phyloP scores from a whole-genome alignment of 1,140 invertebrate species.

The Pygmarrhopalites habei region DNA sequence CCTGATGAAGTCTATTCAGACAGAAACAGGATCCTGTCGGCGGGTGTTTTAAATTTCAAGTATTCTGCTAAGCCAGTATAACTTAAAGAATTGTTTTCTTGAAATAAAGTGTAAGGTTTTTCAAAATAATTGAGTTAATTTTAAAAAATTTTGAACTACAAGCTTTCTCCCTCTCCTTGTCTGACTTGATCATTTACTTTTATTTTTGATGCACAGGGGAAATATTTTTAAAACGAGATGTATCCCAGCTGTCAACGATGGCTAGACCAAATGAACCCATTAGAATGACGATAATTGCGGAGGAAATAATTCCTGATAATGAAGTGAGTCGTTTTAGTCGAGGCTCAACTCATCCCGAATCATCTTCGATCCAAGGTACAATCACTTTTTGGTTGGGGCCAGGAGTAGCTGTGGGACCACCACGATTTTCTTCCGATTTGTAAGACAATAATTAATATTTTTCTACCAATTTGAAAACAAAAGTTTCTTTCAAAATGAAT shows the following conservation, averaged over 20 bases:
- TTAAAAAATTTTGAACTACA: no score
- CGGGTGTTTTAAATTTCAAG: no score
- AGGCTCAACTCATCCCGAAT: not conserved
- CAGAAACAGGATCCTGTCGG: no score
- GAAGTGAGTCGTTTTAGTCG: constrained; percentile 41
- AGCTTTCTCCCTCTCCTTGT: no score
- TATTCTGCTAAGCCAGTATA: no score
- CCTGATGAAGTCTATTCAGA: no score
- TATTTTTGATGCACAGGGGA: constrained; percentile 47
- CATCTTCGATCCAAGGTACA: constrained; percentile 11
- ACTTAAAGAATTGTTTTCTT: no score
- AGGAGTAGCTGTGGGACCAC: constrained; percentile 22
- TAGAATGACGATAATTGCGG: constrained; percentile 70
- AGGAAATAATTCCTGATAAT: constrained; percentile 59
- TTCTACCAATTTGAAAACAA: not conserved
- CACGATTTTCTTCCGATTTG: constrained; percentile 32
- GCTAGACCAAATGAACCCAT: constrained; percentile 68
- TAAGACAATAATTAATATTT: constrained; percentile 11
- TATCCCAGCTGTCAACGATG: constrained; percentile 61
- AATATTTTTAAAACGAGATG: constrained; percentile 34
- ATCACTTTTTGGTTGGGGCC: constrained; percentile 35
- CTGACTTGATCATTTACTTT: no score
- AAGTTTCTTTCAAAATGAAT: not conserved
- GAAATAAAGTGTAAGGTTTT: no score
- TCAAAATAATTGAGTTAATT: no score